A percentile compares a stretch with the other conserved stretches of the same genome.
Evolutionary conservation across 2,888 invertebrate species (phyloP).

Genomic region (Eupithecia exiguata): DNA sequence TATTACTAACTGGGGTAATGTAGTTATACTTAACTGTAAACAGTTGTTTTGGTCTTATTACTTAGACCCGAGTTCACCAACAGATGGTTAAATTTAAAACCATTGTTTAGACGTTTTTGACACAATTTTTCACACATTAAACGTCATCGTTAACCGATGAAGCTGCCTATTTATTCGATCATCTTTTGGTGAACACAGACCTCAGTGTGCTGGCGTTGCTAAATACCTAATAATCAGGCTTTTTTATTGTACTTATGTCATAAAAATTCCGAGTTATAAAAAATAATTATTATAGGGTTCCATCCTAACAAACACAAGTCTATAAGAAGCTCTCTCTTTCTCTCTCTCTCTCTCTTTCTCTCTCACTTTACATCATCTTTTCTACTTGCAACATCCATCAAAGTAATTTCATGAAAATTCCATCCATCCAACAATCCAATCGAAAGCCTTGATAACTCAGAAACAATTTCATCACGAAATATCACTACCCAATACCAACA

Average conservation of each 20-base stretch:
- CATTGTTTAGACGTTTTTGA: too few relatives aligned
- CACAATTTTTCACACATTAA: too few relatives aligned
- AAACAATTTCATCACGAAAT: conserved; percentile 69
- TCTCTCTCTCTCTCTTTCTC: too few relatives aligned
- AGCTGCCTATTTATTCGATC: too few relatives aligned
- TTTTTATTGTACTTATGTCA: too few relatives aligned
- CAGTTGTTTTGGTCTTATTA: background rate
- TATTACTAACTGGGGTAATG: too few relatives aligned
- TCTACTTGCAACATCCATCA: conserved; percentile 2
- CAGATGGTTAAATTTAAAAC: too few relatives aligned
- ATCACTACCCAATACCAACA: conserved; percentile 77
- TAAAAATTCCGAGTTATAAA: too few relatives aligned
- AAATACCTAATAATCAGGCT: background rate
- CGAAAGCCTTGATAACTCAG: conserved; percentile 47
- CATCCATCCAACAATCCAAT: conserved; percentile 42
- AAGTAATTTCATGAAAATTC: background rate
- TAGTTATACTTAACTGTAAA: background rate
- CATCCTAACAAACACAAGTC: background rate
- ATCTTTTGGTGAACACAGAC: too few relatives aligned
- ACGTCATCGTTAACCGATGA: too few relatives aligned
- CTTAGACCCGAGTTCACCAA: background rate
- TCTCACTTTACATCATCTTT: background rate
- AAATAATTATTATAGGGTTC: background rate
- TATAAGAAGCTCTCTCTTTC: background rate
- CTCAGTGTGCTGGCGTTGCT: background rate